Evolutionary conservation across 2,113 vertebrate genomes (phyloP), one percentile per base, ranked within the genome.

Genomic region (Furnarius figulus): DNA sequence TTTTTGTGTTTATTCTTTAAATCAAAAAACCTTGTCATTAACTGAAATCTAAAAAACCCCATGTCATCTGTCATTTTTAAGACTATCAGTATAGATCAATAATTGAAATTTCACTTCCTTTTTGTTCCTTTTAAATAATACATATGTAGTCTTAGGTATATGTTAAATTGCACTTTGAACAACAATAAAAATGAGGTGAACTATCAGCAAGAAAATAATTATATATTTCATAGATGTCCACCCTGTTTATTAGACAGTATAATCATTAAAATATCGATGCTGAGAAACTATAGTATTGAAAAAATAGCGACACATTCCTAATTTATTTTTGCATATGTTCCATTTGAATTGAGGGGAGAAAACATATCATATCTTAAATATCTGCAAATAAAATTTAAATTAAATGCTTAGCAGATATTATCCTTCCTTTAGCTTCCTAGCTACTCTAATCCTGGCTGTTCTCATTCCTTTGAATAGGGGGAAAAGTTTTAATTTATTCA

Each of bases 21-120:
- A 58, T 61, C 91, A 91, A 76, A 93, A 91, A 70, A 35, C 15
- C 15, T 55, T 92, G 50, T 85, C n/a, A 27, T 76, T 89, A 94
- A 71, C 33, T 50, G 71, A 68, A 91, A 62, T 87, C 15, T 80
- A 53, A 62, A 77, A 82, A 50, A 31, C 15, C 2, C 30, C 16
- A 40, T 2, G 1, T 63, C 2, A 5, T 70, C 50, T 78, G 61
- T 85, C 13, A 93, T 67, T 91, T 80, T 95, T 52, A 87, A 79
- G 44, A 85, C 15, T 14, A 53, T 17, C 5, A 19, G 9, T 78
- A 56, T 68, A 44, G 49, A 81, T 91, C 72, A 81, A 27, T 75
- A 87, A 61, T 71, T 61, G 73, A 89, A 85, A 56, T 62, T 53
- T 92, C 35, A 49, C 15, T 72, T 92, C 3, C 23, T 65, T 92